These are phyloP conservation scores for Sipha flava DNA, from an alignment of 1,140 invertebrate genomes.

Conservation along the genomic window DNA sequence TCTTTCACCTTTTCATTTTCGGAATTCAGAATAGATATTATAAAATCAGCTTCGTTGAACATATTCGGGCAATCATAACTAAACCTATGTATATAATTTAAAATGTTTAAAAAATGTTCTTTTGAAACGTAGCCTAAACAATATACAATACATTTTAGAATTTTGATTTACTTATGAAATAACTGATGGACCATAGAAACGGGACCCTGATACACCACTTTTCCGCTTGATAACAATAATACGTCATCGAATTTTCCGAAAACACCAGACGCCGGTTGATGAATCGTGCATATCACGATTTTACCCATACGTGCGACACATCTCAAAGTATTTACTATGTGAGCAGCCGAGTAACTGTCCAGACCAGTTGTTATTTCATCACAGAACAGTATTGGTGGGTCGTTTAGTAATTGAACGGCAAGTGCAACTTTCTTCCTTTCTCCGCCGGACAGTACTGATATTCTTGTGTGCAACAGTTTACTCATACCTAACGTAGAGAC, in stretches of 20 bases:
- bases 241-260: slow-evolving; percentile 73
- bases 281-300: slow-evolving; percentile 73
- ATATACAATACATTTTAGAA: too few relatives aligned
- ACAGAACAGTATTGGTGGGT: slow-evolving; percentile 86
- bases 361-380: slow-evolving; percentile 91
- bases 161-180: neutral
- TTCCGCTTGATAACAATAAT: slow-evolving; percentile 46
- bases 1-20: neutral
- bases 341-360: slow-evolving; percentile 68
- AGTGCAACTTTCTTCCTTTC: slow-evolving; percentile 77
- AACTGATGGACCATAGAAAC: neutral
- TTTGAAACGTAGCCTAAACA: too few relatives aligned
- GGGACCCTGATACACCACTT: neutral
- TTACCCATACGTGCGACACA: slow-evolving; percentile 56
- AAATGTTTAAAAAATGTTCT: neutral
- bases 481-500: neutral
- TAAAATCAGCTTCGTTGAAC: neutral
- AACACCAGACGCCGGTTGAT: slow-evolving; percentile 77
- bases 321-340: slow-evolving; percentile 60
- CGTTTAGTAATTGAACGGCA: slow-evolving; percentile 80
- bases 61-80: neutral
- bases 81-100: neutral
- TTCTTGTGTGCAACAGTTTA: neutral
- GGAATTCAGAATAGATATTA: neutral
- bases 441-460: slow-evolving; percentile 59